phyloP scores from a whole-genome alignment of 1,140 invertebrate genomes.

The Gryllus bimaculatus region DNA sequence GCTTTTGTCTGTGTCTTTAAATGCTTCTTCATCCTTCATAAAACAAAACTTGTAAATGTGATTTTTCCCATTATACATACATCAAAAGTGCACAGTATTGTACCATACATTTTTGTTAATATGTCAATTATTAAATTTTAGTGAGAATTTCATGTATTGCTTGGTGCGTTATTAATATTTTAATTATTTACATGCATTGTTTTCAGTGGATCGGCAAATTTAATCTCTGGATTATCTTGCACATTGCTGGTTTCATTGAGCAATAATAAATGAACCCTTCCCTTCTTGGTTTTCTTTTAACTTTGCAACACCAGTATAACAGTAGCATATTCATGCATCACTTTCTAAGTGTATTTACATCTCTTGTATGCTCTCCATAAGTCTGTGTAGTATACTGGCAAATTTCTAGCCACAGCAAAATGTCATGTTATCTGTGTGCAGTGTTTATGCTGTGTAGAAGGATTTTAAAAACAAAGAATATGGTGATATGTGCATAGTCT shows the following conservation, averaged over 20 bases:
- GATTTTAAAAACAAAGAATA: neutral
- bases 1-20: conserved; percentile 4
- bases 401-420: conserved; percentile 16
- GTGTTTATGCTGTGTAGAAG: neutral
- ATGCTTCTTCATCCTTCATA: neutral
- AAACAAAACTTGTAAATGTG: neutral
- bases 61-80: neutral
- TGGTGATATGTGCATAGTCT: neutral
- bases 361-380: neutral
- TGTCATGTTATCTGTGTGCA: conserved; percentile 8
- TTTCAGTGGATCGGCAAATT: neutral
- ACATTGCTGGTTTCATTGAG: neutral
- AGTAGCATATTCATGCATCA: neutral
- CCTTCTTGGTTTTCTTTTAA: neutral
- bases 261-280: neutral
- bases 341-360: neutral
- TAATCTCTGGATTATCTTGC: neutral
- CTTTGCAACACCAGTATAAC: neutral
- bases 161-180: neutral
- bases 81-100: neutral
- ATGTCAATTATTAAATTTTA: neutral
- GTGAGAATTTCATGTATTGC: neutral
- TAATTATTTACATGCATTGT: neutral
- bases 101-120: neutral
- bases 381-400: neutral